A percentile compares a stretch with the other conserved stretches of the same genome.
Conservation (phyloP, 1,140 invertebrate species). For the Drosophila bocqueti region DNA sequence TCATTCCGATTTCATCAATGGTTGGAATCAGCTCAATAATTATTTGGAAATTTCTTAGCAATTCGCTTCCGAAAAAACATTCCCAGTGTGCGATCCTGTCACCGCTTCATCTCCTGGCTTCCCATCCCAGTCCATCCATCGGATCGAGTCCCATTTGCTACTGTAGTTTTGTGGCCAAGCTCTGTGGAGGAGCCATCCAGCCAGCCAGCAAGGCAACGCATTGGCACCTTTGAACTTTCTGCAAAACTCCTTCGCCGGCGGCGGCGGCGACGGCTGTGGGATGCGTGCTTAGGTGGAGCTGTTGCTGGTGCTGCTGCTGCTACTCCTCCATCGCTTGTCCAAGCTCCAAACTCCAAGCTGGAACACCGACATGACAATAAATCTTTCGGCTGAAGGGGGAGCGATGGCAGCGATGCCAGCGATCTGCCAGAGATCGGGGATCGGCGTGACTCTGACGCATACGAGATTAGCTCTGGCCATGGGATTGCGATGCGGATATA, state of each 20-base stretch:
- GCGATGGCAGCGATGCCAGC: conserved; percentile 17
- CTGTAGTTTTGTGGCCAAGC: conserved; percentile 35
- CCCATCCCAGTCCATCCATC: conserved; percentile 9
- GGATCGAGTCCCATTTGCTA: conserved; percentile 36
- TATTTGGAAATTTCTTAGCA: too few species aligned
- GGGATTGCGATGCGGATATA: conserved; percentile 64
- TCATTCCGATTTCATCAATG: neutral
- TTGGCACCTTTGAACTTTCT: conserved; percentile 80
- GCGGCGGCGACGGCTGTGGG: conserved; percentile 8
- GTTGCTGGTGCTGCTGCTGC: neutral
- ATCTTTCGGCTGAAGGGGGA: conserved; percentile 48
- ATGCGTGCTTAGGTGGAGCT: conserved; percentile 57
- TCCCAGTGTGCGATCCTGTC: conserved; percentile 2
- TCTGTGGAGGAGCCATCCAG: conserved; percentile 6
- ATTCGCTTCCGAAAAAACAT: neutral
- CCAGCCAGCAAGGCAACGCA: conserved; percentile 46
- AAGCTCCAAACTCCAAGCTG: conserved; percentile 7
- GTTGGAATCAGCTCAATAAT: neutral
- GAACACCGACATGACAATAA: conserved; percentile 76
- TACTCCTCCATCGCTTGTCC: conserved; percentile 16
- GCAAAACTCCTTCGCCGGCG: conserved; percentile 32
- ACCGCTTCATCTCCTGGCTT: conserved; percentile 14
- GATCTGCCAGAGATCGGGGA: conserved; percentile 54
- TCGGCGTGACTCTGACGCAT: conserved; percentile 77
- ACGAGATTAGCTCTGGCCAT: conserved; percentile 71